Conservation (phyloP, 2,888 invertebrate species). For the Scaptomyza parva region DNA sequence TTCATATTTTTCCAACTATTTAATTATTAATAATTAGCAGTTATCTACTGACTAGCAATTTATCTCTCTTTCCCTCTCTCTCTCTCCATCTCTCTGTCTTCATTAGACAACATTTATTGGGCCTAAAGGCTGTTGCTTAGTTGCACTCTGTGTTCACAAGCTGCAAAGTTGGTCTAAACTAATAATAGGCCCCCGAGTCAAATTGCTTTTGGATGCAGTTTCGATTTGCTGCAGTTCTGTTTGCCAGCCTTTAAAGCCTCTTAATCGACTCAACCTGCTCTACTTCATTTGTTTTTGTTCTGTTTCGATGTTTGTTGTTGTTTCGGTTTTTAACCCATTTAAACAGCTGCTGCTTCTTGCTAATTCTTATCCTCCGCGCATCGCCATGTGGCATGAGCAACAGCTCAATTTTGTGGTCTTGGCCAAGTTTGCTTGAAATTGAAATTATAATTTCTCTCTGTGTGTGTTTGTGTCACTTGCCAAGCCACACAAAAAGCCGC, state of each 20-base stretch:
- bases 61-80: conserved; percentile 15
- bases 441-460: conserved; percentile 54
- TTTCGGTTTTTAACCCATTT: conserved; percentile 65
- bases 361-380: background rate
- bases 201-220: conserved; percentile 26
- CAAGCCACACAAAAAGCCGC: conserved; percentile 19
- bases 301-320: conserved; percentile 26
- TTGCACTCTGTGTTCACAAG: conserved; percentile 10
- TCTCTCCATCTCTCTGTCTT: conserved; percentile 8
- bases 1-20: conserved; percentile 59
- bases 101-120: conserved; percentile 25
- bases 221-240: conserved; percentile 1
- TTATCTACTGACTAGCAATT: conserved; percentile 60
- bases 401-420: conserved; percentile 41
- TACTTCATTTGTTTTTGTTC: conserved; percentile 37
- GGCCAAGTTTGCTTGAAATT: conserved; percentile 47
- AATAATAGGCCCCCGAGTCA: conserved; percentile 36
- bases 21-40: conserved; percentile 78
- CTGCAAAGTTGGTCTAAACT: conserved; percentile 7
- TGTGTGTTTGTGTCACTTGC: conserved; percentile 34
- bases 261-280: conserved; percentile 32
- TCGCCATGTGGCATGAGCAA: conserved; percentile 21
- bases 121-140: conserved; percentile 26
- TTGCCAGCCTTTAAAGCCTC: conserved; percentile 27
- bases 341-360: conserved; percentile 18